Evolutionary conservation across 1,140 invertebrate species (phyloP).

Genomic region (Ruditapes philippinarum): DNA sequence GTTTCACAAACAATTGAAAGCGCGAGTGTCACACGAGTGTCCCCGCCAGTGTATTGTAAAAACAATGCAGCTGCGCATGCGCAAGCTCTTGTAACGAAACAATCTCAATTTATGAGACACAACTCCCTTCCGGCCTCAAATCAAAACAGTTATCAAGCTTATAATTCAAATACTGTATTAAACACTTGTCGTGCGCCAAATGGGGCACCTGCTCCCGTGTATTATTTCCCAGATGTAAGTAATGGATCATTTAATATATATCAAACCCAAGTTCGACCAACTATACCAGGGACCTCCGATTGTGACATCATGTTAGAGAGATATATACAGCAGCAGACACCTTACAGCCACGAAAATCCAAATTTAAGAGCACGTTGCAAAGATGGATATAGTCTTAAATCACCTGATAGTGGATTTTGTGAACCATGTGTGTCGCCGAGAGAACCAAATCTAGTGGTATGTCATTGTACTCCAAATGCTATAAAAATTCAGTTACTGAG

Average conservation of each 20-base stretch:
- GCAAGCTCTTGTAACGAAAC: neutral
- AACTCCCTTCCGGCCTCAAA: conserved; percentile 13
- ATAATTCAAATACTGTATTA: neutral
- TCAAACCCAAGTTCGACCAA: neutral
- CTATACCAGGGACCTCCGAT: conserved; percentile 25
- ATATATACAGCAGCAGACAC: conserved; percentile 78
- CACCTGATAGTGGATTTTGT: conserved; percentile 82
- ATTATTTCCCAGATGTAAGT: conserved; percentile 19
- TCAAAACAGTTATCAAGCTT: neutral
- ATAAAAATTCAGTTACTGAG: neutral
- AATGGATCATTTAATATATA: neutral
- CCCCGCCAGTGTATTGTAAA: neutral
- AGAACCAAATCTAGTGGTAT: conserved; percentile 58
- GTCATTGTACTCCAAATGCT: neutral
- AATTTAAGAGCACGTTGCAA: conserved; percentile 51
- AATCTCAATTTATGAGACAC: conserved; percentile 12
- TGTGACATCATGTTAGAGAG: conserved; percentile 74
- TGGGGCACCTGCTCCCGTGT: neutral
- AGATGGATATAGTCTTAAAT: conserved; percentile 79
- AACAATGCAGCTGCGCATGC: neutral
- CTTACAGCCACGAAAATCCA: conserved; percentile 66
- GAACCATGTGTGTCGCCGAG: conserved; percentile 80
- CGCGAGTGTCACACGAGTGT: neutral
- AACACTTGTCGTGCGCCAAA: neutral
- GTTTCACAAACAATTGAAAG: neutral